These are phyloP conservation scores for Amblyjoppa fuscipennis DNA, from an alignment of 2,888 invertebrate species.

Conservation along the genomic window DNA sequence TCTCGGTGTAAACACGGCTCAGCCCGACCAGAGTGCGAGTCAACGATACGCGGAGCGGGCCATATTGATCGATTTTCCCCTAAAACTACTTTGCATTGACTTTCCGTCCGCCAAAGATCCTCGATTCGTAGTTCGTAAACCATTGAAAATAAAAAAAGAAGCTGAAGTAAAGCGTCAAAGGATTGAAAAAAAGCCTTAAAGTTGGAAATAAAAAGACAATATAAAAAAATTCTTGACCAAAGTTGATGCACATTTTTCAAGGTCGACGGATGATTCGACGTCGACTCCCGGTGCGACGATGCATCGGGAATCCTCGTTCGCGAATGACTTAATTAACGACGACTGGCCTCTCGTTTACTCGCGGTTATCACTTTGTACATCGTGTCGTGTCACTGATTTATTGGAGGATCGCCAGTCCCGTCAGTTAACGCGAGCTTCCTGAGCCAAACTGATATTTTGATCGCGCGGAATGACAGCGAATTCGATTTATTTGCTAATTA, in stretches of 20 bases:
- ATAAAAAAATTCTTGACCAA: slow-evolving; percentile 14
- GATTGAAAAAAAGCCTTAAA: not conserved
- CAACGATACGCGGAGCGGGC: too few species aligned
- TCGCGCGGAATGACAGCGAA: not conserved
- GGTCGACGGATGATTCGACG: slow-evolving; percentile 26
- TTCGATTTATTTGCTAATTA: not conserved
- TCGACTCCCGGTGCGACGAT: slow-evolving; percentile 54
- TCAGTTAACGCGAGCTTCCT: slow-evolving; percentile 43
- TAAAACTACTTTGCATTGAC: not conserved
- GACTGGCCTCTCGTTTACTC: slow-evolving; percentile 10
- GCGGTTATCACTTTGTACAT: slow-evolving; percentile 36
- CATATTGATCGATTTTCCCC: not conserved
- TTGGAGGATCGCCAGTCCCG: slow-evolving; percentile 40
- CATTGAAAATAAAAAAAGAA: not conserved
- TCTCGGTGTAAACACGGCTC: too few species aligned
- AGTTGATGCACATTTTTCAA: slow-evolving; percentile 24
- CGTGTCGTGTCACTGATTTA: slow-evolving; percentile 44
- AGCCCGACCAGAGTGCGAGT: not conserved
- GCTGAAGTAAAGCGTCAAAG: not conserved
- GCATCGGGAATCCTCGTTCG: slow-evolving; percentile 39
- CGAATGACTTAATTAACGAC: slow-evolving; percentile 52
- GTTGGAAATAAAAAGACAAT: not conserved
- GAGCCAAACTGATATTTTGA: slow-evolving; percentile 31
- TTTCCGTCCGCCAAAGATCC: not conserved
- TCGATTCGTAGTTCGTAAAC: not conserved